These are phyloP conservation scores for Stichopus horrens DNA, from an alignment of 53 echinoderm and acorn worm species.

Conservation along the genomic window DNA sequence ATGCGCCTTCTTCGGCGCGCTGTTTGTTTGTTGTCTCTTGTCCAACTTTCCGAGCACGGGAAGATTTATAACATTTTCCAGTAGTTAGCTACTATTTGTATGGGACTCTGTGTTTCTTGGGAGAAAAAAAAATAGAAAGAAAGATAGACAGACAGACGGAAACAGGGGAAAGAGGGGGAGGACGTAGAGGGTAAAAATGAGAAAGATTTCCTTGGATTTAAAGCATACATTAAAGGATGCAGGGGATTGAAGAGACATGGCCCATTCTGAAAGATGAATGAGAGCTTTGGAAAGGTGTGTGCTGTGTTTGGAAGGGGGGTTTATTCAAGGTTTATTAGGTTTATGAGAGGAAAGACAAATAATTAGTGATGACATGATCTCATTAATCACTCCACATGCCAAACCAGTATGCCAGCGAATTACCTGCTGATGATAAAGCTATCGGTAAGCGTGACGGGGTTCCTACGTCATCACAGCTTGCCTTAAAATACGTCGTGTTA, in stretches of 20 bases:
- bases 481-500: no score
- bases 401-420: conserved; percentile 1
- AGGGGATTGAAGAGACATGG: no score
- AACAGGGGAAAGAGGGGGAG: no score
- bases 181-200: no score
- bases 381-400: conserved; percentile 30
- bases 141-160: no score
- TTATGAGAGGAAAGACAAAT: conserved; percentile 45
- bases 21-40: conserved; percentile 44
- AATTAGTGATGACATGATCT: conserved; percentile 37
- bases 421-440: conserved; percentile 34
- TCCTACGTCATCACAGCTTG: neutral
- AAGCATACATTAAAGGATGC: no score
- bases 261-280: conserved; percentile 18
- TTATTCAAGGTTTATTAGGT: conserved; percentile 38
- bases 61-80: conserved; percentile 33
- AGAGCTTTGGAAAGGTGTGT: conserved; percentile 36
- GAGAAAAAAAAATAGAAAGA: no score
- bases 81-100: neutral
- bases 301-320: conserved; percentile 25
- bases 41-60: conserved; percentile 9
- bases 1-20: neutral
- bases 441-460: neutral
- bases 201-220: no score
- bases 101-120: neutral